Percentiles rank a stretch among this genome's conserved stretches.
Conservation (phyloP, 2,113 vertebrate species). For the Mohoua ochrocephala region DNA sequence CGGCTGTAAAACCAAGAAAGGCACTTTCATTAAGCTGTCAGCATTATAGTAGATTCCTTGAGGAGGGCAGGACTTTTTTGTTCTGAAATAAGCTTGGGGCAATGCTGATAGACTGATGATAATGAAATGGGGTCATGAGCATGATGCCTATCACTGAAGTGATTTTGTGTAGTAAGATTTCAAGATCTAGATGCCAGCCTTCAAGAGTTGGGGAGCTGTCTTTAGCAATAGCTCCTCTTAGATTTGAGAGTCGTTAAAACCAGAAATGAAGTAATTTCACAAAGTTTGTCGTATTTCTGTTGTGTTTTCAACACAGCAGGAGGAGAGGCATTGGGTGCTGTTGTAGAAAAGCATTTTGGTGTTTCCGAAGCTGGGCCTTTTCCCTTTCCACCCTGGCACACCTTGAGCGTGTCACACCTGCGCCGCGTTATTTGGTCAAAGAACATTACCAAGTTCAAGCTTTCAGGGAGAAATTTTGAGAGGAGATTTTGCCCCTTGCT, state of each 20-base stretch:
- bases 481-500: neutral
- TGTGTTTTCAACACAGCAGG: neutral
- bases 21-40: slow-evolving; percentile 67
- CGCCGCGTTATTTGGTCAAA: neutral
- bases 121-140: slow-evolving; percentile 54
- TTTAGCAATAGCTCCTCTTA: neutral
- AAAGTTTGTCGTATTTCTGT: neutral
- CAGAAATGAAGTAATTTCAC: neutral
- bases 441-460: neutral
- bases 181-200: neutral
- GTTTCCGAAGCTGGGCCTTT: neutral
- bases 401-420: neutral
- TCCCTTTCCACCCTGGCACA: neutral
- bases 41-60: slow-evolving; percentile 58
- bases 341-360: neutral
- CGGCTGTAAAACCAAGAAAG: slow-evolving; percentile 55
- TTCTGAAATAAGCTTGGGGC: slow-evolving; percentile 57
- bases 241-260: neutral
- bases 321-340: neutral
- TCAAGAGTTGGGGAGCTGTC: neutral
- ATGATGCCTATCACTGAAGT: slow-evolving; percentile 10
- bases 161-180: slow-evolving; percentile 13
- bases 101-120: slow-evolving; percentile 54
- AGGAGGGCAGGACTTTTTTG: slow-evolving; percentile 58
- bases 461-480: neutral